These are phyloP conservation scores for Acanthornis magna DNA, from an alignment of 2,797 vertebrate genomes.

Conservation along the genomic window DNA sequence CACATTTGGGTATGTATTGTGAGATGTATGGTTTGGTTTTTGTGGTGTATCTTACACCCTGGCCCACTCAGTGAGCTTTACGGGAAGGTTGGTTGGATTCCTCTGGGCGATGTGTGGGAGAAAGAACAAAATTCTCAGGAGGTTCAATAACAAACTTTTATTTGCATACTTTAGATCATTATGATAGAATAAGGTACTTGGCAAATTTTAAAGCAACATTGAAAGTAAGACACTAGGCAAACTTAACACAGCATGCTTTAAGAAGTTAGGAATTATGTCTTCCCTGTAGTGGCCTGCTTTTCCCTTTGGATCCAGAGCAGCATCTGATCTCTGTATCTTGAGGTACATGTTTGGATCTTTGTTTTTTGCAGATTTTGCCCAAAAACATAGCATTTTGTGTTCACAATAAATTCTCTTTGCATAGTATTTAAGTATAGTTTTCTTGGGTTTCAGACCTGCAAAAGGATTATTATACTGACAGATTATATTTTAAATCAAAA, in stretches of 20 bases:
- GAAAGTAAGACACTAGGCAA: background rate
- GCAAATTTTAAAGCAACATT: background rate
- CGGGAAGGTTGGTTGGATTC: background rate
- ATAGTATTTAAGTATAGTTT: background rate
- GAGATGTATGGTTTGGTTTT: background rate
- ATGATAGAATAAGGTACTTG: background rate
- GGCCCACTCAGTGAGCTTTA: accelerated
- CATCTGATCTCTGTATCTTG: background rate
- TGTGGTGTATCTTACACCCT: background rate
- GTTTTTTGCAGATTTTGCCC: background rate
- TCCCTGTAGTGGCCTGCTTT: background rate
- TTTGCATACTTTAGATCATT: background rate
- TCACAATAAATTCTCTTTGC: background rate
- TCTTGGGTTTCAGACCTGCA: background rate
- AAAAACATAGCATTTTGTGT: background rate
- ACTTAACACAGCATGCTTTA: background rate
- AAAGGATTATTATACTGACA: background rate
- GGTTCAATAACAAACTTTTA: background rate
- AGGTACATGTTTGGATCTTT: background rate
- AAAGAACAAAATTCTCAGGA: background rate
- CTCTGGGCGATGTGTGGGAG: background rate
- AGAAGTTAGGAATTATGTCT: background rate
- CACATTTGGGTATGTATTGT: accelerated
- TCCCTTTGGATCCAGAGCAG: background rate
- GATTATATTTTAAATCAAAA: background rate